A percentile compares a stretch with the other conserved stretches of the same genome.
Evolutionary conservation across 1,140 invertebrate genomes (phyloP).

Genomic region (Zophobas morio): DNA sequence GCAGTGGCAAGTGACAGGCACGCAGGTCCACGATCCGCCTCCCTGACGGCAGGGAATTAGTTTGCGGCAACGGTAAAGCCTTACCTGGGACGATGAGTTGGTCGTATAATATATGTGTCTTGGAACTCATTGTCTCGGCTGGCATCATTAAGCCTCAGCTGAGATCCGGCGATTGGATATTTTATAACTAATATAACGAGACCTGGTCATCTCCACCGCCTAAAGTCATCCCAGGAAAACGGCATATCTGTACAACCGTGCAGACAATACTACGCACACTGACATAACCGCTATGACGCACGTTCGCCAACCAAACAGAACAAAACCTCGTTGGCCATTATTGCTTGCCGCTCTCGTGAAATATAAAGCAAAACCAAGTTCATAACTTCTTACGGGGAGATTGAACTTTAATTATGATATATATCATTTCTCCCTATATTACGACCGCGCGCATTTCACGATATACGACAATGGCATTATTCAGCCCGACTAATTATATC

Average conservation of each 20-base stretch:
- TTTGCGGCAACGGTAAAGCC: slow-evolving; percentile 60
- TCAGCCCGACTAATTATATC: slow-evolving; percentile 47
- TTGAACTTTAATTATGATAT: slow-evolving; percentile 50
- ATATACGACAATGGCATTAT: slow-evolving; percentile 47
- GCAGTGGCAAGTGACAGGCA: slow-evolving; percentile 65
- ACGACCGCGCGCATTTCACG: slow-evolving; percentile 45
- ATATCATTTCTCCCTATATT: slow-evolving; percentile 49
- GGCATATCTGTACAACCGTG: background rate
- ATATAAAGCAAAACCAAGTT: slow-evolving; percentile 49
- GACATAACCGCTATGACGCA: slow-evolving; percentile 47
- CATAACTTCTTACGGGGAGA: slow-evolving; percentile 49
- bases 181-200: slow-evolving; percentile 51
- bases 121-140: slow-evolving; percentile 48
- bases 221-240: slow-evolving; percentile 46
- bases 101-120: slow-evolving; percentile 56
- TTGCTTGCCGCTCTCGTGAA: slow-evolving; percentile 46
- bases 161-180: slow-evolving; percentile 47
- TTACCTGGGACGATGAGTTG: slow-evolving; percentile 60
- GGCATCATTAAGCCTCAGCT: slow-evolving; percentile 44
- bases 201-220: slow-evolving; percentile 35
- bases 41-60: slow-evolving; percentile 62
- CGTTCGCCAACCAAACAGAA: slow-evolving; percentile 34
- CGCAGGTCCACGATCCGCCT: slow-evolving; percentile 63
- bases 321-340: slow-evolving; percentile 45
- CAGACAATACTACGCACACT: slow-evolving; percentile 46